These are phyloP conservation scores for Platysternon megacephalum DNA, from an alignment of 2,113 vertebrate species.

Conservation along the genomic window DNA sequence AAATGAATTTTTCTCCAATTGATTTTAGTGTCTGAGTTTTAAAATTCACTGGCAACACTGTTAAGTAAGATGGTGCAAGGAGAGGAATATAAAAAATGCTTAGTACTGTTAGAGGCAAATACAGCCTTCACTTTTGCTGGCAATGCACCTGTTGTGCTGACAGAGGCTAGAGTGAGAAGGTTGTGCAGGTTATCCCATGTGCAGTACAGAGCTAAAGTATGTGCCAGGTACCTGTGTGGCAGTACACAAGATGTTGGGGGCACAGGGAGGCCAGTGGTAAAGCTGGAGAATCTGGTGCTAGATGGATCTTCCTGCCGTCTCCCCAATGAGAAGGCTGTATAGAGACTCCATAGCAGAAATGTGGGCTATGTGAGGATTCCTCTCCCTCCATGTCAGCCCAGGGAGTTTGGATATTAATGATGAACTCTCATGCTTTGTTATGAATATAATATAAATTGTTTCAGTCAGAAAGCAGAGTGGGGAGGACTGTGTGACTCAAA, in stretches of 20 bases:
- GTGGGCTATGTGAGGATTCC: background rate
- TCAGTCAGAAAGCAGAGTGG: background rate
- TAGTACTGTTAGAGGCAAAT: accelerated
- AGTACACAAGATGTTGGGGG: accelerated
- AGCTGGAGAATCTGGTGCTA: background rate
- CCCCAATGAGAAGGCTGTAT: background rate
- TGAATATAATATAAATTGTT: background rate
- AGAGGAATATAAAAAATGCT: background rate
- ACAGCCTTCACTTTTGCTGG: background rate
- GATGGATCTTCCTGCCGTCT: background rate
- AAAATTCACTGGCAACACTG: background rate
- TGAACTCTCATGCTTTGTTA: background rate
- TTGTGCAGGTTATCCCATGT: background rate
- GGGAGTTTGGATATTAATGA: background rate
- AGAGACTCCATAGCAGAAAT: background rate
- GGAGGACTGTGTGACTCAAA: background rate
- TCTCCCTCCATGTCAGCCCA: background rate
- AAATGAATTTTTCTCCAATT: background rate
- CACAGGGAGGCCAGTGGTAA: background rate
- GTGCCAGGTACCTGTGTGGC: accelerated
- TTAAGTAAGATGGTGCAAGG: background rate
- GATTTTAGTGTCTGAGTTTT: background rate
- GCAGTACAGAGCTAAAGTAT: accelerated
- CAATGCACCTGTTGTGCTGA: background rate
- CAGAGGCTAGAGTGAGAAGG: background rate